Percentiles rank a stretch among this genome's conserved stretches.
phyloP scores from a whole-genome alignment of 2,888 invertebrate species.

The Cephonodes hylas region DNA sequence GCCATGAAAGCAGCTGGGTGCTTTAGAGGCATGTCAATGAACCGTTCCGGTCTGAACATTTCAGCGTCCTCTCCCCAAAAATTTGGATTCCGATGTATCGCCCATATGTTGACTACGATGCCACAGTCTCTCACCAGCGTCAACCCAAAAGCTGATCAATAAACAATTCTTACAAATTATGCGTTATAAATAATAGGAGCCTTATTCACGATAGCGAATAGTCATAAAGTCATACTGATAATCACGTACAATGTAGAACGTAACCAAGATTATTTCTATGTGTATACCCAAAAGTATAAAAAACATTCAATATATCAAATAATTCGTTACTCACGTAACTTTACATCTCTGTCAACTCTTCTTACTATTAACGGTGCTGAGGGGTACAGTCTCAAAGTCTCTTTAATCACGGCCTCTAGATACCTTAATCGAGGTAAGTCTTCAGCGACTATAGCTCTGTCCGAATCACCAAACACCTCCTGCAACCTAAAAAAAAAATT shows the following conservation, averaged over 20 bases:
- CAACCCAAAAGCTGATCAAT: constrained; percentile 10
- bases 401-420: constrained; percentile 34
- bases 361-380: constrained; percentile 31
- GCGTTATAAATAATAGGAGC: no score
- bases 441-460: constrained; percentile 20
- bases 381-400: constrained; percentile 34
- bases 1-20: constrained; percentile 43
- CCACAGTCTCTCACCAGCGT: constrained; percentile 34
- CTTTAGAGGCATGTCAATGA: constrained; percentile 33
- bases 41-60: constrained; percentile 52
- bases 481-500: constrained; percentile 16
- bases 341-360: constrained; percentile 22
- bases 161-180: neutral
- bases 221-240: neutral
- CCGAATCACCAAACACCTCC: constrained; percentile 28
- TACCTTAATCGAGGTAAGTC: constrained; percentile 32
- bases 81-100: constrained; percentile 46
- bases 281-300: no score
- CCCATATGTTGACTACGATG: constrained; percentile 41
- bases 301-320: no score
- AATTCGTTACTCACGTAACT: constrained; percentile 24
- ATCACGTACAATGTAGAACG: neutral
- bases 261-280: no score
- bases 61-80: constrained; percentile 56
- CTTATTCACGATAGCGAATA: no score